These are phyloP conservation scores for Diabrotica balteata DNA, from an alignment of 2,888 invertebrate species.

Conservation along the genomic window DNA sequence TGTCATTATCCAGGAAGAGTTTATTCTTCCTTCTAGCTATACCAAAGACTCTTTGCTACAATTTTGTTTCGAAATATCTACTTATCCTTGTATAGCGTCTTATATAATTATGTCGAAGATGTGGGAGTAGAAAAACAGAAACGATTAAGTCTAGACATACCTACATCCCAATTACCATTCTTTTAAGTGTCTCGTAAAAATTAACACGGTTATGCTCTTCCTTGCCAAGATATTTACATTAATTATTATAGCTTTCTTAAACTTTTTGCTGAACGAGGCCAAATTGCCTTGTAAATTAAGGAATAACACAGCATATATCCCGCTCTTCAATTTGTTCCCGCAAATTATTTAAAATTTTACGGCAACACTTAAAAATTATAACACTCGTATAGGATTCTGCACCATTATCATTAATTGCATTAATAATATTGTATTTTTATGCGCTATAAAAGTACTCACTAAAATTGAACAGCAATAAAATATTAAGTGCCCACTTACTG, in stretches of 20 bases:
- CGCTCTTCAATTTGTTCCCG: conserved; percentile 25
- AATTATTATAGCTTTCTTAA: neutral
- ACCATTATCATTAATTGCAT: conserved; percentile 40
- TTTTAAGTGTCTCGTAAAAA: no score
- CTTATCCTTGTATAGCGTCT: no score
- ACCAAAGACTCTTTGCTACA: no score
- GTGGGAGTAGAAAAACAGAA: no score
- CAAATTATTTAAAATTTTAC: conserved; percentile 35
- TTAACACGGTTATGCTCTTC: no score
- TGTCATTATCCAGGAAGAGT: no score
- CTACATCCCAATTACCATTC: no score
- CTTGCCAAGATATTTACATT: conserved; percentile 2
- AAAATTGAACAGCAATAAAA: conserved; percentile 41
- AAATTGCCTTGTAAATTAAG: conserved; percentile 7
- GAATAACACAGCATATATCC: conserved; percentile 19
- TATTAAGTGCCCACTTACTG: conserved; percentile 40
- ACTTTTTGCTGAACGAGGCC: no score
- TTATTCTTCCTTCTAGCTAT: no score
- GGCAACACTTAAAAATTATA: conserved; percentile 27
- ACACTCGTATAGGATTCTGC: conserved; percentile 27
- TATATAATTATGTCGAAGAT: no score
- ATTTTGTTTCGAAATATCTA: no score
- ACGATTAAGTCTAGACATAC: no score
- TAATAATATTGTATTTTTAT: conserved; percentile 42
- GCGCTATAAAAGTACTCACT: conserved; percentile 39